These are phyloP conservation scores for Solenopsis invicta DNA, from an alignment of 1,140 invertebrate species.

Conservation along the genomic window DNA sequence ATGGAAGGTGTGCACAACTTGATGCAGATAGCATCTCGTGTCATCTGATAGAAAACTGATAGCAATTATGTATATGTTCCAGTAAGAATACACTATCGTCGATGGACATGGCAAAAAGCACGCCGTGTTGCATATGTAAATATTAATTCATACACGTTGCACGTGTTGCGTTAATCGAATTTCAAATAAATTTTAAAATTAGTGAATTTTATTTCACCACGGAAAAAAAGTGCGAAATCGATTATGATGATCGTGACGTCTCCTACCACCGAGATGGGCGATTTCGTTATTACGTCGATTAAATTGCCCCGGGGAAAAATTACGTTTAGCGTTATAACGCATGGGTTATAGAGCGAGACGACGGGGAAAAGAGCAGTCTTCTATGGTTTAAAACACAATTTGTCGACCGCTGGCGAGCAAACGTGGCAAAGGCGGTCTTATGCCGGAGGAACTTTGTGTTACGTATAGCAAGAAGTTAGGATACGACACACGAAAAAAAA, in stretches of 20 bases:
- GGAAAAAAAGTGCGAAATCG: neutral
- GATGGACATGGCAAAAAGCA: neutral
- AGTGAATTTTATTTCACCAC: neutral
- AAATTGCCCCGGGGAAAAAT: constrained; percentile 29
- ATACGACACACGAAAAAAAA: neutral
- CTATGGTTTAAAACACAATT: constrained; percentile 49
- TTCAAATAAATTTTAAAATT: neutral
- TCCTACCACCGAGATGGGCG: neutral
- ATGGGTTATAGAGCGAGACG: constrained; percentile 3
- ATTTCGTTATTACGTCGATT: neutral
- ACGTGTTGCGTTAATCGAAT: neutral
- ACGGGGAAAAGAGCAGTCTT: constrained; percentile 28
- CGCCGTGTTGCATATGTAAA: neutral
- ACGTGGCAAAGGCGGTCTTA: constrained; percentile 7
- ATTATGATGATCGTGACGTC: neutral
- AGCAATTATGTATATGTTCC: neutral
- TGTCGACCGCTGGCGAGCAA: constrained; percentile 26
- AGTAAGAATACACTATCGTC: neutral
- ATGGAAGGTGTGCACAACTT: constrained; percentile 21
- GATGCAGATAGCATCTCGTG: neutral
- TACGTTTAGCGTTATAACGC: constrained; percentile 17
- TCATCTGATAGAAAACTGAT: constrained; percentile 25
- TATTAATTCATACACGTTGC: neutral
- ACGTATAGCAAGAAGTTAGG: neutral
- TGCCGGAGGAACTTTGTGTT: neutral